Base-by-base conservation (phyloP, 92 coral and sea anemone genomes). In the Isaurus tuberculatus region DNA sequence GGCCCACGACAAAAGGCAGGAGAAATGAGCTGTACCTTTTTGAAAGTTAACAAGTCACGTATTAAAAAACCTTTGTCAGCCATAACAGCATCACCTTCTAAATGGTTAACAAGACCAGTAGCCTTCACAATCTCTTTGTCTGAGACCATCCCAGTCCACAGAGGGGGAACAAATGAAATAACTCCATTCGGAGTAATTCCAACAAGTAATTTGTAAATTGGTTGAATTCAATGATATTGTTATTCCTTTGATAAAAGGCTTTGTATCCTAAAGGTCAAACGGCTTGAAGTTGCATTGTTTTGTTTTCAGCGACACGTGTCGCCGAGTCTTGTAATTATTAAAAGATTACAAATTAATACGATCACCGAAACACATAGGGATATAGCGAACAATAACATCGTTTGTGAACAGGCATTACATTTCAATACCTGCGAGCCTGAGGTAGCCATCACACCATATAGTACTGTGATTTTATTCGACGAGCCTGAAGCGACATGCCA, bases 61-160 rank as follows among this genome's bases (percentile, higher is more conserved):
- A 86, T 78, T 36, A 88, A 72, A 70, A 87, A 80, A 65, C 89
- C 89, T 75, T 72, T 89, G 67, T 84, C 89, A 29, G 89, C 89
- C 92, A 84, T 84, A 16, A 91, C 91, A 71, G 90, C 90, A 91
- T 85, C 90, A 43, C 94, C 90, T 69, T 91, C 89, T 53, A 88
- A 73, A 83, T 51, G 26, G 61, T 88, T 69, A 70, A 85, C 49
- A 79, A 91, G 78, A 68, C 91, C 90, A 36, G 88, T 81, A 84
- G 69, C 83, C 65, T 66, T 85, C 66, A 88, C 94, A 79, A 88
- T 91, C 70, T 88, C 86, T 70, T 88, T 88, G 87, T 82, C 91
- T 67, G 91, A 88, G 58, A 88, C 79, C 79, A 73, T 78, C 15
- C 90, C 90, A 49, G 93, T 90, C 88, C 93, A 90, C 36, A 88